A percentile compares a stretch with the other conserved stretches of the same genome.
Conservation (phyloP, 2,888 invertebrate genomes). For the Diploptera punctata region DNA sequence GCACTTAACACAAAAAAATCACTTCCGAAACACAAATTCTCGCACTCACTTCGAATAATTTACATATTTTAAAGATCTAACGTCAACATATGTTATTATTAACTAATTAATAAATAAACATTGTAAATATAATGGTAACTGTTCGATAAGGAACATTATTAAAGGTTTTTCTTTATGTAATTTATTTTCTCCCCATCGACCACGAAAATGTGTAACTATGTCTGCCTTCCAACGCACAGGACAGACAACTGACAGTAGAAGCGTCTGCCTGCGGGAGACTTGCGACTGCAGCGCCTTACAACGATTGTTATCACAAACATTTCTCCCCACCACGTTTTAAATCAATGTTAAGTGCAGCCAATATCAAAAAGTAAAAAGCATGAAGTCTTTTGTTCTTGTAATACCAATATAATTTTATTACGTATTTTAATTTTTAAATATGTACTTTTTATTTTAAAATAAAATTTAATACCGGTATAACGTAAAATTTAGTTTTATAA, state of each 20-base stretch:
- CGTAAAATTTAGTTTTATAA: too few species aligned
- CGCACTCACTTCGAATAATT: slow-evolving; percentile 3
- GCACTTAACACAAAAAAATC: slow-evolving; percentile 1
- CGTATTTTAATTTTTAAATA: too few species aligned
- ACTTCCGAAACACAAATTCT: not conserved
- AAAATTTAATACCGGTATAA: too few species aligned
- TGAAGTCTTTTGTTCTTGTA: too few species aligned
- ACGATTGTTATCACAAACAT: not conserved
- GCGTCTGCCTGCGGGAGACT: slow-evolving; percentile 42
- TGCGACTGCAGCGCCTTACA: slow-evolving; percentile 13
- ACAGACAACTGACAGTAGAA: slow-evolving; percentile 64
- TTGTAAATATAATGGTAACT: not conserved
- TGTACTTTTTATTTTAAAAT: too few species aligned
- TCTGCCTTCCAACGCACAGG: not conserved
- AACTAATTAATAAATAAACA: not conserved
- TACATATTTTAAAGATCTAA: not conserved
- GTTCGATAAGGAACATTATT: not conserved
- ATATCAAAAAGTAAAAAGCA: not conserved
- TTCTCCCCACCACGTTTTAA: not conserved
- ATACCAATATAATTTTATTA: too few species aligned
- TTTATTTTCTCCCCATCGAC: not conserved
- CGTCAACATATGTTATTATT: not conserved
- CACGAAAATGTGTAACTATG: too few species aligned
- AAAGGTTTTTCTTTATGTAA: not conserved
- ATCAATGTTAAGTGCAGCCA: not conserved